Percentiles rank a stretch among this genome's conserved stretches.
Evolutionary conservation across 2,888 invertebrate genomes (phyloP).

Genomic region (Asteroscopus sphinx): DNA sequence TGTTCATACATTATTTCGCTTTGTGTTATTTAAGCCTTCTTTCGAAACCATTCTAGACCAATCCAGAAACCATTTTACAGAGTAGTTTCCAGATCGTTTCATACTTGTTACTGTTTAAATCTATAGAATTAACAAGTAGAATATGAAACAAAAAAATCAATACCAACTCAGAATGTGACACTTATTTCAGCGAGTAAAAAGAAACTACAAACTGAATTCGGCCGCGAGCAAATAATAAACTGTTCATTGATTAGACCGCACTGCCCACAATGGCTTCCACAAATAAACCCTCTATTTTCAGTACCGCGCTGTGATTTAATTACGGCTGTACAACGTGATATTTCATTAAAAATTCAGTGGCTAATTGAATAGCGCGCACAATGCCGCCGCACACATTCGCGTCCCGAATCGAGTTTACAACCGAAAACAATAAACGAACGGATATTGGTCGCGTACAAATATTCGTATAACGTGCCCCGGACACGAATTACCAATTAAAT

Average conservation of each 20-base stretch:
- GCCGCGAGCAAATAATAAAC: slow-evolving; percentile 26
- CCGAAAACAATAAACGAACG: slow-evolving; percentile 71
- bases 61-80: not conserved
- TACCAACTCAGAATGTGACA: slow-evolving; percentile 24
- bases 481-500: slow-evolving; percentile 85
- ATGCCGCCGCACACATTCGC: slow-evolving; percentile 43
- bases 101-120: not conserved
- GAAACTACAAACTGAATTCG: slow-evolving; percentile 9
- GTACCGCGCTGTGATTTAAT: slow-evolving; percentile 51
- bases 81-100: not conserved
- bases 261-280: slow-evolving; percentile 44
- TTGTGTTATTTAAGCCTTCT: slow-evolving; percentile 19
- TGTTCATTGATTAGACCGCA: slow-evolving; percentile 47
- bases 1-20: slow-evolving; percentile 51
- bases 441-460: slow-evolving; percentile 63
- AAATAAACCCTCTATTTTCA: slow-evolving; percentile 57
- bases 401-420: slow-evolving; percentile 62
- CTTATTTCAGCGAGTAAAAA: slow-evolving; percentile 26
- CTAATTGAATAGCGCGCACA: slow-evolving; percentile 57
- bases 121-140: slow-evolving; percentile 19
- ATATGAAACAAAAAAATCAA: slow-evolving; percentile 24
- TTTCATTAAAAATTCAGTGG: slow-evolving; percentile 62
- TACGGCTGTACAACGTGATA: slow-evolving; percentile 55
- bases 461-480: slow-evolving; percentile 46
- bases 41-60: not conserved